phyloP scores from a whole-genome alignment of 2,113 vertebrate genomes.

The Sterna hirundo region DNA sequence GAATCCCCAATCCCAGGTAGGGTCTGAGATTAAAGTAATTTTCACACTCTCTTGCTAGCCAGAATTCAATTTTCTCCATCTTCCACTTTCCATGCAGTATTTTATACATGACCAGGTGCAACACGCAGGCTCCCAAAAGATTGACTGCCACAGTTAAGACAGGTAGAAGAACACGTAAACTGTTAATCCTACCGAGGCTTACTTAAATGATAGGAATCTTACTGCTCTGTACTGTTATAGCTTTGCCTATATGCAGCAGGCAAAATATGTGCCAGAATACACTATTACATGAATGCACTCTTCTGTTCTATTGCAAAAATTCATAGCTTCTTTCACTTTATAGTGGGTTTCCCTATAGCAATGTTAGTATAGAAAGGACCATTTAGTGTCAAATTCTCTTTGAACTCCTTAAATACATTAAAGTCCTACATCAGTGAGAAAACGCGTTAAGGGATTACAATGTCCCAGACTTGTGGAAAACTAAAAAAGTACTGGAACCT shows the following conservation, averaged over 20 bases:
- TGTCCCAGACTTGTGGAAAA: background rate
- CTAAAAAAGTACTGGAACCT: background rate
- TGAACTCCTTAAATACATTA: background rate
- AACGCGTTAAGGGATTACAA: background rate
- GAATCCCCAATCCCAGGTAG: background rate
- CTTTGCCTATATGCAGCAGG: background rate
- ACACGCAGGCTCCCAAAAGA: background rate
- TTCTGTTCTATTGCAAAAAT: conserved; percentile 27
- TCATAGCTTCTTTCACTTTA: background rate
- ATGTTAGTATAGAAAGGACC: conserved; percentile 8
- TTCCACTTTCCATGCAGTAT: background rate
- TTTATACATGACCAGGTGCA: background rate
- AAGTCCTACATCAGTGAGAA: background rate
- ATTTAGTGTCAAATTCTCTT: conserved; percentile 16
- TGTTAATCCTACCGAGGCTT: background rate
- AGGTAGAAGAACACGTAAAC: conserved; percentile 5
- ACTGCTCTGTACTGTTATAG: background rate
- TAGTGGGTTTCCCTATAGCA: background rate
- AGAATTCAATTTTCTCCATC: background rate
- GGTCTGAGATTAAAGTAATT: background rate
- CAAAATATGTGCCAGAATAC: background rate
- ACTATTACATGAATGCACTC: background rate
- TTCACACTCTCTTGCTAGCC: background rate
- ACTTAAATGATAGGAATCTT: background rate
- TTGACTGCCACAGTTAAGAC: background rate